Base-by-base conservation (phyloP, 2,888 invertebrate genomes). In the Caenorhabditis zanzibari region DNA sequence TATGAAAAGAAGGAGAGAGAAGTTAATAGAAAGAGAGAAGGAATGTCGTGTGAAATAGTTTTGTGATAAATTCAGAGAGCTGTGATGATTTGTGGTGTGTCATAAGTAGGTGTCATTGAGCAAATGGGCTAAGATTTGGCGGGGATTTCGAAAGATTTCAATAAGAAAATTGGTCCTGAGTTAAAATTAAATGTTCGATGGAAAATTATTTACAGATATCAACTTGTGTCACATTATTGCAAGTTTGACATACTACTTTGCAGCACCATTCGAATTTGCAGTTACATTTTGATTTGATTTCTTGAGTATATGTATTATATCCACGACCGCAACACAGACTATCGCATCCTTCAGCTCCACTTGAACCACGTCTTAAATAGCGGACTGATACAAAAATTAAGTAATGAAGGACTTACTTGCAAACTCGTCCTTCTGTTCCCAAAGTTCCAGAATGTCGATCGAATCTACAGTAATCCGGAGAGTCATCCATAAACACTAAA, bases 401-500 rank as follows among this genome's bases (percentile, higher is more conserved):
- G 1, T 26, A 52, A 22, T 19, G 10, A 52, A 61, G 47, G 56
- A 86, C 89, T 71, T 66, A 90, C 89, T 87, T 87, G 89, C 92
- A 92, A n/a, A 86, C 73, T 38, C 92, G 82, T 47, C 92, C 92
- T 63, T 87, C 86, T 0, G 92, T 92, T 22, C 92, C 92, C 22
- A 89, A 41, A 10, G 91, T 91, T 19, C 92, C 92, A 5, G 84
- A 44, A 26, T 81, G 88, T 14, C 90, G 82, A 88, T 93, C 93
- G 41, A 89, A 86, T 58, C 90, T 94, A 93, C 98, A 98, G 94
- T 97, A 98, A 93, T 97, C 97, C 0, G 98, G 98, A 16, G 97
- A 97, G 88, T 96, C 95, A 90, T 97, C 96, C 89, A 98, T 94
- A 93, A 96, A 98, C 52, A 98, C 96, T 88, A 98, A 94, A 93